Evolutionary conservation across 2,888 invertebrate genomes (phyloP), one percentile per base, ranked within the genome.

Genomic region (Lampropteryx suffumata): DNA sequence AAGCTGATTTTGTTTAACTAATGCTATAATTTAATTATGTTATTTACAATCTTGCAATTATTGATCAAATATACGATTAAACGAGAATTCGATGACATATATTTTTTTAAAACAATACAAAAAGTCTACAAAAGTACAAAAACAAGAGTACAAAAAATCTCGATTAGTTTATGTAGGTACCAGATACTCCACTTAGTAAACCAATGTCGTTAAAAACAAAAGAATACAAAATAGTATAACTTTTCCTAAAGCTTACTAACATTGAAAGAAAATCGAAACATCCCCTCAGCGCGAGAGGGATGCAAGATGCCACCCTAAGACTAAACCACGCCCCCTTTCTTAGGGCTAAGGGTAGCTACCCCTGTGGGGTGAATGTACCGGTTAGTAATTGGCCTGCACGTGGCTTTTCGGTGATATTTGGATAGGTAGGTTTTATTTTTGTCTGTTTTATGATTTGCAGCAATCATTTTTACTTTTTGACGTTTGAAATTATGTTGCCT

Each of bases 301-400:
- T 66, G 70, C 63, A 65, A 64, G 63, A 68, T 61, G 40, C 73
- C 76, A 67, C 76, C 73, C 77, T 67, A 67, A 67, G 67, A 67
- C 45, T 21, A 29, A 36, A 57, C 74, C 81, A 78, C 82, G 82
- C 82, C 82, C 72, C 68, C 74, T 82, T 82, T 82, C 82, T 82
- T 73, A 67, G 73, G 64, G 67, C 61, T 56, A 49, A 71, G 73
- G 71, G 74, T 67, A 67, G 63, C 65, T 72, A 69, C 69, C 59
- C 64, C 59, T 58, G 55, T 57, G 54, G 61, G 76, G 77, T 78
- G 73, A 76, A 70, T 61, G 69, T 68, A 67, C 73, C 55, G 51
- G 71, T 67, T 59, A 55, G 74, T 75, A 79, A 80, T 80, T 80
- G 74, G 75, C 62, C 56, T 67, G 70, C 79, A 75, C 76, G 78